Conservation (phyloP, 2,888 invertebrate genomes). For the Sphaerophoria rueppellii region DNA sequence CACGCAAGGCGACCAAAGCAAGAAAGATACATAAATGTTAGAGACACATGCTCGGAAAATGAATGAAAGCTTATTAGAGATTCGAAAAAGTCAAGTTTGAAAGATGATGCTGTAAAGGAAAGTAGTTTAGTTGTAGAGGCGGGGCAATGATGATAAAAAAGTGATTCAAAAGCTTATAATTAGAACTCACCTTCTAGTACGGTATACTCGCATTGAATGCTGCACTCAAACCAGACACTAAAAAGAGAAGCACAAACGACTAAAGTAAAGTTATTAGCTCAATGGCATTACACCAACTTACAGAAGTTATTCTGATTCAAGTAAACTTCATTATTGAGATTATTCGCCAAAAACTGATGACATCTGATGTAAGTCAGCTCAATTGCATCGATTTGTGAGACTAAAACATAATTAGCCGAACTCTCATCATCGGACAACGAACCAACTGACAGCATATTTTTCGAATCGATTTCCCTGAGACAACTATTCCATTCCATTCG, state of each 20-base stretch:
- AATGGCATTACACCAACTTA: constrained; percentile 72
- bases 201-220: constrained; percentile 79
- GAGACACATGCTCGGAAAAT: too few species aligned
- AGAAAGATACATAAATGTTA: too few species aligned
- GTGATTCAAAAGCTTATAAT: too few species aligned
- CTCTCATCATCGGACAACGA: constrained; percentile 70
- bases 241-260: too few species aligned
- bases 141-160: too few species aligned
- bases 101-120: too few species aligned
- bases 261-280: neutral
- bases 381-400: constrained; percentile 79
- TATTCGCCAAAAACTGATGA: constrained; percentile 79
- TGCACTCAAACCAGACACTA: constrained; percentile 79
- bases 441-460: constrained; percentile 62
- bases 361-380: constrained; percentile 80
- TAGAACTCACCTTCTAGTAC: constrained; percentile 73
- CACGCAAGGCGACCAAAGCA: too few species aligned
- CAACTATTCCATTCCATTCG: constrained; percentile 80
- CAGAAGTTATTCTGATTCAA: constrained; percentile 76
- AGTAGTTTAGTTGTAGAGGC: too few species aligned
- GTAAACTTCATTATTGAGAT: constrained; percentile 78
- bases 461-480: constrained; percentile 75
- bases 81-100: too few species aligned
- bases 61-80: too few species aligned
- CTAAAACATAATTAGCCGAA: constrained; percentile 75